These are phyloP conservation scores for Brachionus plicatilis DNA, from an alignment of 1,140 invertebrate genomes.

Conservation along the genomic window DNA sequence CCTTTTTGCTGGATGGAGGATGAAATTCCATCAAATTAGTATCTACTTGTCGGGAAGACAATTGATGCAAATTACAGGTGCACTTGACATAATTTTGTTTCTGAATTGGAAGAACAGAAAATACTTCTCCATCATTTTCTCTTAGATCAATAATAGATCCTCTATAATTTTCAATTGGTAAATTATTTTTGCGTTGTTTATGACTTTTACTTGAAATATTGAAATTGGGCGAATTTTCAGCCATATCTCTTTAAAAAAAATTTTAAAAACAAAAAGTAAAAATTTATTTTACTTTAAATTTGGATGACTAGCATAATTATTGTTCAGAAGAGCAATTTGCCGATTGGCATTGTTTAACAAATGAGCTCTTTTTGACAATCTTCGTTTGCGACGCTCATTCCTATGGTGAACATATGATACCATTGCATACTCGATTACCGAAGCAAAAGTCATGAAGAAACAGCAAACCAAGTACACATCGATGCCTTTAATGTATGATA, in stretches of 20 bases:
- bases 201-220: neutral
- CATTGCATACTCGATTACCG: slow-evolving; percentile 44
- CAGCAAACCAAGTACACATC: slow-evolving; percentile 95
- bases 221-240: neutral
- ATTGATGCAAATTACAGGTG: slow-evolving; percentile 10
- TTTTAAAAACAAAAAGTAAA: neutral
- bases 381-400: neutral
- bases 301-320: neutral
- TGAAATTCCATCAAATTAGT: neutral
- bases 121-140: neutral
- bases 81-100: neutral
- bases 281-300: neutral
- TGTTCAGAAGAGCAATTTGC: neutral
- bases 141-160: neutral
- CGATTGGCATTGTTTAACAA: neutral
- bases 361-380: neutral
- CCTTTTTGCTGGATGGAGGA: neutral
- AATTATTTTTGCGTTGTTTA: neutral
- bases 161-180: neutral
- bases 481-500: slow-evolving; percentile 92
- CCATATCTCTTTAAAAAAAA: neutral
- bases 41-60: neutral
- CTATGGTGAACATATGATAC: slow-evolving; percentile 42
- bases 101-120: neutral
- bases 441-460: slow-evolving; percentile 68